Percentiles rank a stretch among this genome's conserved stretches.
These are phyloP conservation scores for Microdon myrmicae DNA, from an alignment of 2,888 invertebrate species.

Conservation along the genomic window DNA sequence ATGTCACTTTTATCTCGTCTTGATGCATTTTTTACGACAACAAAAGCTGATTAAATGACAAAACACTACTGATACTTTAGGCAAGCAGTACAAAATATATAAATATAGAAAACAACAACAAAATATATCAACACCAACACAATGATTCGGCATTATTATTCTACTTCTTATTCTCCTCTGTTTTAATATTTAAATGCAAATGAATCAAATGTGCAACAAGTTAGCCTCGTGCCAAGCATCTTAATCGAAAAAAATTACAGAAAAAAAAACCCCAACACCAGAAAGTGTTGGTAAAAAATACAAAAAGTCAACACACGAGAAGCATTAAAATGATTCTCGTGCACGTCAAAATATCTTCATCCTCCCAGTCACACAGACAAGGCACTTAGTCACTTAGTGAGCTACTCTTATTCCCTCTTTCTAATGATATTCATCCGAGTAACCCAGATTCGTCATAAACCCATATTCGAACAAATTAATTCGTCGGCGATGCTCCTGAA, in stretches of 20 bases:
- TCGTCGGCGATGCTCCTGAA: conserved; percentile 28
- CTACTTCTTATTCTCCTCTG: conserved; percentile 8
- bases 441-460: conserved; percentile 51
- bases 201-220: conserved; percentile 52
- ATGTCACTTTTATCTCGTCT: conserved; percentile 37
- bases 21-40: conserved; percentile 37
- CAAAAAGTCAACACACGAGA: neutral
- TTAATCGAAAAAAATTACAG: conserved; percentile 24
- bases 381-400: too few relatives aligned
- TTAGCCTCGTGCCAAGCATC: conserved; percentile 52
- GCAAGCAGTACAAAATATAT: conserved; percentile 11
- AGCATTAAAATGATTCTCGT: conserved; percentile 19
- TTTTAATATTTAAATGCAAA: conserved; percentile 45
- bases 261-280: neutral
- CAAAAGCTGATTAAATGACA: conserved; percentile 40
- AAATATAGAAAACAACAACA: conserved; percentile 5
- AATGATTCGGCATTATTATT: too few relatives aligned
- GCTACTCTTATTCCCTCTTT: too few relatives aligned
- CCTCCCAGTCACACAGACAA: conserved; percentile 21
- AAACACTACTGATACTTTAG: conserved; percentile 29
- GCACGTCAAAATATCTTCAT: conserved; percentile 30
- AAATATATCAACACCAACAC: conserved; percentile 3
- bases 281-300: neutral
- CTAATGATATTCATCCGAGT: conserved; percentile 51
- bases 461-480: conserved; percentile 52